These are phyloP conservation scores for Apamea monoglypha DNA, from an alignment of 2,888 invertebrate genomes.

Conservation along the genomic window DNA sequence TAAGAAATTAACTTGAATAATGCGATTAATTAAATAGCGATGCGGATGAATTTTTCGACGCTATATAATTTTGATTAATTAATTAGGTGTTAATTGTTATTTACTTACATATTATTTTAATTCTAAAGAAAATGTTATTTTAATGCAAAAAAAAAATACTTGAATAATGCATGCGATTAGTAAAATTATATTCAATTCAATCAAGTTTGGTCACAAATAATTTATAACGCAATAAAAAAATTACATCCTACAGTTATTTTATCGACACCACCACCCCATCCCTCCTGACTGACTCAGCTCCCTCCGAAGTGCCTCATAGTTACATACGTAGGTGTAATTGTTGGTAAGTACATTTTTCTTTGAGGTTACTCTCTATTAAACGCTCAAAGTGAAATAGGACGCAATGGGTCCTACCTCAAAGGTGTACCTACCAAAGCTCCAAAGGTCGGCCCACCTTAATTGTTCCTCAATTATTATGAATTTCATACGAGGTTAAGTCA, in stretches of 20 bases:
- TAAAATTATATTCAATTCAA: too few species aligned
- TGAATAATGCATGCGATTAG: too few species aligned
- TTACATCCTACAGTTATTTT: conserved; percentile 6
- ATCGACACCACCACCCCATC: conserved; percentile 70
- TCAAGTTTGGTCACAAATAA: too few species aligned
- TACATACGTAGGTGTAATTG: conserved; percentile 89
- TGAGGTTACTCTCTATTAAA: conserved; percentile 90
- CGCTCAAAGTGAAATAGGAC: conserved; percentile 88
- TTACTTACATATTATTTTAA: too few species aligned
- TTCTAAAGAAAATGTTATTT: too few species aligned
- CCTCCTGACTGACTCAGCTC: conserved; percentile 85
- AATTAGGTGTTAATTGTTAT: too few species aligned
- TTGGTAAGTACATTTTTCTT: conserved; percentile 90
- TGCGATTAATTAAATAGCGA: too few species aligned
- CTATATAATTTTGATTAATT: too few species aligned
- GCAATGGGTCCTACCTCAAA: conserved; percentile 86
- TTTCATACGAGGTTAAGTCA: conserved; percentile 80
- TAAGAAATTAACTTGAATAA: too few species aligned
- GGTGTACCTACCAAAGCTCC: conserved; percentile 78
- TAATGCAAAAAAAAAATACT: too few species aligned
- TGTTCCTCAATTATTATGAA: conserved; percentile 89
- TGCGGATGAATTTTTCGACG: too few species aligned
- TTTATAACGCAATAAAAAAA: not conserved
- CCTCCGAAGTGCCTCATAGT: conserved; percentile 86
- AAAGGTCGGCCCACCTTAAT: conserved; percentile 85